Evolutionary conservation across 1,140 invertebrate species (phyloP).

Genomic region (Drosophila ficusphila): DNA sequence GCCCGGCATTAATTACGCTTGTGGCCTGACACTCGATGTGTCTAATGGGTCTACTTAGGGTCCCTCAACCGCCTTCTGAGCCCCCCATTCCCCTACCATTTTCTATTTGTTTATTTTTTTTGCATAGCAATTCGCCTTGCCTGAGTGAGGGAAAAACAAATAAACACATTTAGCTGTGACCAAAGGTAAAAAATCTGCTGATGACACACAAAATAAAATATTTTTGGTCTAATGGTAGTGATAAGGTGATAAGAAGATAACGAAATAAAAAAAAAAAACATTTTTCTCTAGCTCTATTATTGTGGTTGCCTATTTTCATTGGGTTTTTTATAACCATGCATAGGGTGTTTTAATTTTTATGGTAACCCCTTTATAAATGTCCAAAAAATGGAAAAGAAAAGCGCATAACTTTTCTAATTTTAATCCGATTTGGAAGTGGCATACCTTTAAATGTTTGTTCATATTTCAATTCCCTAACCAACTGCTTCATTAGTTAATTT

Average conservation of each 20-base stretch:
- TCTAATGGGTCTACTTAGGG: constrained; percentile 37
- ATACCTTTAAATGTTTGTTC: no score
- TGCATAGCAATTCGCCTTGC: constrained; percentile 49
- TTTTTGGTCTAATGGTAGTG: background rate
- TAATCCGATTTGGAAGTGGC: no score
- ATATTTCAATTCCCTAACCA: no score
- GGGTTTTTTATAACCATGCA: no score
- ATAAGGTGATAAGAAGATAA: background rate
- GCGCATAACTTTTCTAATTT: no score
- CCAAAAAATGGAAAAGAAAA: no score
- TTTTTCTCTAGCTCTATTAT: no score
- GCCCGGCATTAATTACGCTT: constrained; percentile 63
- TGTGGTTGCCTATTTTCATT: no score
- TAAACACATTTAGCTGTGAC: constrained; percentile 48
- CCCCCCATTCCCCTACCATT: constrained; percentile 3
- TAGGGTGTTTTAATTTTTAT: no score
- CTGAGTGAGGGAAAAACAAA: constrained; percentile 28
- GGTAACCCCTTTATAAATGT: no score
- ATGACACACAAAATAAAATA: background rate
- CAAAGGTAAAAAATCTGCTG: constrained; percentile 4
- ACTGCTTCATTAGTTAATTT: no score
- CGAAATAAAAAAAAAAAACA: background rate
- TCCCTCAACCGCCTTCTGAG: constrained; percentile 1
- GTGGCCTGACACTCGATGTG: constrained; percentile 38
- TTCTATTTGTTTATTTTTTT: background rate